phyloP scores from a whole-genome alignment of 1,140 invertebrate species.

The Drosophila erecta region DNA sequence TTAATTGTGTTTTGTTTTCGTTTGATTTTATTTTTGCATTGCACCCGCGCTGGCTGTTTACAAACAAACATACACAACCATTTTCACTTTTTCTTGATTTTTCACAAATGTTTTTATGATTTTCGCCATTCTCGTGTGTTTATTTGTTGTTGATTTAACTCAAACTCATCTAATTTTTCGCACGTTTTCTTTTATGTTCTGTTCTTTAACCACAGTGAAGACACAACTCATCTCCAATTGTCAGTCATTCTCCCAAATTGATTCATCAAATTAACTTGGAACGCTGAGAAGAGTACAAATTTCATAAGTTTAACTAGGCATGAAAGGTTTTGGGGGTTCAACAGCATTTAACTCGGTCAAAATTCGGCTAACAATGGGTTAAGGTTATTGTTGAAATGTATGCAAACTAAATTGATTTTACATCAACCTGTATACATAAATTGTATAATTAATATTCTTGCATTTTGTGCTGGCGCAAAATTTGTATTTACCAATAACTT shows the following conservation, averaged over 20 bases:
- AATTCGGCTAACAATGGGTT: constrained; percentile 44
- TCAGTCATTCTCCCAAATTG: constrained; percentile 51
- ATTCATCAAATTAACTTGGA: constrained; percentile 53
- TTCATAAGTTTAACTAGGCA: constrained; percentile 63
- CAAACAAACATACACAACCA: constrained; percentile 21
- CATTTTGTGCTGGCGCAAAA: constrained; percentile 53
- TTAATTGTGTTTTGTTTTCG: constrained; percentile 43
- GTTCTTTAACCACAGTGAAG: constrained; percentile 17
- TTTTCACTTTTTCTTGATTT: constrained; percentile 33
- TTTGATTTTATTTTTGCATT: constrained; percentile 28
- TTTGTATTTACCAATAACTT: constrained; percentile 9
- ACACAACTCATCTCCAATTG: constrained; percentile 38
- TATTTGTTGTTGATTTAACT: constrained; percentile 61
- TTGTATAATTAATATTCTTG: background rate
- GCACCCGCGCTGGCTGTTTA: constrained; percentile 42
- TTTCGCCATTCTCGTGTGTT: constrained; percentile 42
- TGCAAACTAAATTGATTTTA: constrained; percentile 15
- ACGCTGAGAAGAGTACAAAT: constrained; percentile 69
- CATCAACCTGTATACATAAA: constrained; percentile 10
- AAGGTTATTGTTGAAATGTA: constrained; percentile 30
- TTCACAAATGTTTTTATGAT: constrained; percentile 44
- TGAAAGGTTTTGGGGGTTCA: constrained; percentile 45
- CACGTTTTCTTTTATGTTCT: constrained; percentile 56
- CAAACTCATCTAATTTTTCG: constrained; percentile 67
- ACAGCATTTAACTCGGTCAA: constrained; percentile 41